Evolutionary conservation across 2,888 invertebrate species (phyloP).

Genomic region (Lepidocyrtoides sp.): DNA sequence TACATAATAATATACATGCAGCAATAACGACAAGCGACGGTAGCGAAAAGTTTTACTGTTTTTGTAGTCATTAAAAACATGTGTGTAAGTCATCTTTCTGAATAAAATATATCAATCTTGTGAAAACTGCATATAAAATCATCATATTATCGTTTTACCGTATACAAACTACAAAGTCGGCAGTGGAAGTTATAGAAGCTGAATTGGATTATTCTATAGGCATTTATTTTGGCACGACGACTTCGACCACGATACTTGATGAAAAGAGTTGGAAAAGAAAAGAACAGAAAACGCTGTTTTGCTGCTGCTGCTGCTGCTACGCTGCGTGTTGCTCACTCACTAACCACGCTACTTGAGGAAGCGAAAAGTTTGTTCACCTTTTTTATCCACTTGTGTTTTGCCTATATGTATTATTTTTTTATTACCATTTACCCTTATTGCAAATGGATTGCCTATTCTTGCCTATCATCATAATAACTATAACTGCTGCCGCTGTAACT

Average conservation of each 20-base stretch:
- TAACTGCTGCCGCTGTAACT: neutral
- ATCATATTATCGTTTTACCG: no score
- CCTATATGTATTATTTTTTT: no score
- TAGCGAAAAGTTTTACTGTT: no score
- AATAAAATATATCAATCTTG: neutral
- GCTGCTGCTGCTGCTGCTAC: neutral
- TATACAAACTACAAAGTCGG: no score
- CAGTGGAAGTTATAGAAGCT: neutral
- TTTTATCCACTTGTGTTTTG: conserved; percentile 53
- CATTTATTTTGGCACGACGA: neutral
- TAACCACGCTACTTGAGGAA: conserved; percentile 55
- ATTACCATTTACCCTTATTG: neutral
- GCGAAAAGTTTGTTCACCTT: conserved; percentile 82
- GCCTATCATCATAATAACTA: conserved; percentile 37
- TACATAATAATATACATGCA: no score
- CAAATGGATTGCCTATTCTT: conserved; percentile 26
- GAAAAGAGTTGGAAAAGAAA: conserved; percentile 18
- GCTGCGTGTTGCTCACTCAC: neutral
- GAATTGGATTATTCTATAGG: conserved; percentile 28
- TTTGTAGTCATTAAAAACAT: no score
- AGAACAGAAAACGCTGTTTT: neutral
- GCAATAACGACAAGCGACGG: no score
- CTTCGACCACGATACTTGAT: neutral
- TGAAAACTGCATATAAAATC: no score
- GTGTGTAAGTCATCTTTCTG: neutral